A percentile compares a stretch with the other conserved stretches of the same genome.
phyloP scores from a whole-genome alignment of 2,888 invertebrate genomes.

The Lepidochrysops patricia region DNA sequence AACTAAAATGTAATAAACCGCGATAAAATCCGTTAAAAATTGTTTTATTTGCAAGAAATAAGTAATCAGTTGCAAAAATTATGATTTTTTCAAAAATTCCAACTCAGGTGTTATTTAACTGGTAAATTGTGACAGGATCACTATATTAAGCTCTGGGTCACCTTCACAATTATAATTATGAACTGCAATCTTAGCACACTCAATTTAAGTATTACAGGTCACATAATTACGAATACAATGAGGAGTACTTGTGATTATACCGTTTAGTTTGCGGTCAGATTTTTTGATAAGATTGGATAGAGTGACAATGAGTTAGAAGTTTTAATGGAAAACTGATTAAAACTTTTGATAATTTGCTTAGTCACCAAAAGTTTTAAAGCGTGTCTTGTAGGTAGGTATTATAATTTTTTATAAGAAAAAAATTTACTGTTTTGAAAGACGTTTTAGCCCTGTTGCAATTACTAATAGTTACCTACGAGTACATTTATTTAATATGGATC shows the following conservation, averaged over 20 bases:
- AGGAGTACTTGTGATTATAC: background rate
- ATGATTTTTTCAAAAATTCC: background rate
- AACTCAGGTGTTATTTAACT: too few species aligned
- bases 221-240: constrained; percentile 1
- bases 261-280: background rate
- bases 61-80: too few species aligned
- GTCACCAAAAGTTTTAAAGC: too few species aligned
- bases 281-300: background rate
- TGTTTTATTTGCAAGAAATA: too few species aligned
- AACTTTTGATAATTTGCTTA: too few species aligned
- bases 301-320: background rate
- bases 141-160: background rate
- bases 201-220: background rate
- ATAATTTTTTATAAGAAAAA: too few species aligned
- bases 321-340: background rate
- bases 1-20: background rate
- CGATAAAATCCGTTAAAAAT: too few species aligned
- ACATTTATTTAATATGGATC: too few species aligned
- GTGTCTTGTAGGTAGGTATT: too few species aligned
- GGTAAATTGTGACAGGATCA: background rate
- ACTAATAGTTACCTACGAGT: too few species aligned
- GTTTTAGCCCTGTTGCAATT: too few species aligned
- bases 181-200: background rate
- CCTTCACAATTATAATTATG: constrained; percentile 2
- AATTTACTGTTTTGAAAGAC: too few species aligned